Percentiles rank a stretch among this genome's conserved stretches.
Conservation (phyloP, 2,888 invertebrate species). For the Noctua janthe region DNA sequence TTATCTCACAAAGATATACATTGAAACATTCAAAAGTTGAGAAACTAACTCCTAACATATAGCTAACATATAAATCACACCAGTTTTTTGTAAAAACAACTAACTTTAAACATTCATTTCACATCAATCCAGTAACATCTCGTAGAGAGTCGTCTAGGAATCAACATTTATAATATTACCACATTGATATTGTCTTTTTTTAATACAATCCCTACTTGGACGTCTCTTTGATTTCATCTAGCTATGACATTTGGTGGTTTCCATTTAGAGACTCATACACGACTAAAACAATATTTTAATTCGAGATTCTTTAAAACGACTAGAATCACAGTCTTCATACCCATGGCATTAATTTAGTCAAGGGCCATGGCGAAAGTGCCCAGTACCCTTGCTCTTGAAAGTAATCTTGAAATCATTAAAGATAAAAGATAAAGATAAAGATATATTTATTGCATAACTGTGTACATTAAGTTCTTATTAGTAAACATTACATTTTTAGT, state of each 20-base stretch:
- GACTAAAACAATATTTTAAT: background rate
- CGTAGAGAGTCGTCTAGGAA: conserved; percentile 62
- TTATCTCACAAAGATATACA: conserved; percentile 29
- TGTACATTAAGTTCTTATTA: too few relatives aligned
- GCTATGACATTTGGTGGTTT: conserved; percentile 73
- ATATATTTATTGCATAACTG: too few relatives aligned
- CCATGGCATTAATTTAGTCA: background rate
- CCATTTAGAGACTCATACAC: conserved; percentile 57
- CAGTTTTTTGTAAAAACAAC: conserved; percentile 60
- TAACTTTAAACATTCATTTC: conserved; percentile 62
- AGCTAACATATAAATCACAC: conserved; percentile 68
- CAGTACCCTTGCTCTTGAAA: background rate
- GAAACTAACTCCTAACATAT: conserved; percentile 59
- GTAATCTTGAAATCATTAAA: background rate
- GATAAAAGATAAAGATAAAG: too few relatives aligned
- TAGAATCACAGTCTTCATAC: conserved; percentile 25
- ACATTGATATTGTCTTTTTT: conserved; percentile 85
- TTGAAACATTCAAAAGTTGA: conserved; percentile 55
- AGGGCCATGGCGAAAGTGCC: background rate
- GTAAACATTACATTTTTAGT: too few relatives aligned
- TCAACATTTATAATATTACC: conserved; percentile 70
- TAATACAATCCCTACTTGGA: conserved; percentile 84
- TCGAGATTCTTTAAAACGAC: conserved; percentile 26
- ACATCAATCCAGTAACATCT: conserved; percentile 61
- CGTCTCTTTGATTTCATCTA: conserved; percentile 88